These are phyloP conservation scores for Pantherophis alleghaniensis DNA, from an alignment of 2,797 vertebrate genomes.

Conservation along the genomic window DNA sequence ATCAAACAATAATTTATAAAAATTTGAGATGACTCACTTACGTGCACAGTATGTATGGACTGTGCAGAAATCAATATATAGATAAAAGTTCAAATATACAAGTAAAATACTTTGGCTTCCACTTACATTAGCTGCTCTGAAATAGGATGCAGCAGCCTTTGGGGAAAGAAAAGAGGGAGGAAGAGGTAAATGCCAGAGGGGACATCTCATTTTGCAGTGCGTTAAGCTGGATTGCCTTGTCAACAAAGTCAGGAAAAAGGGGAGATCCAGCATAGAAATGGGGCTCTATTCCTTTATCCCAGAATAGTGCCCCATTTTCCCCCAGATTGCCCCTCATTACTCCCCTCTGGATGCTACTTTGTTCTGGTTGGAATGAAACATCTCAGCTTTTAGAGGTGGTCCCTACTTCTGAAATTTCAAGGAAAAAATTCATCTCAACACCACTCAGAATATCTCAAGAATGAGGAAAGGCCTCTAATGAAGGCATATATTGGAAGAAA, in stretches of 20 bases:
- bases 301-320: neutral
- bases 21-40: neutral
- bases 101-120: neutral
- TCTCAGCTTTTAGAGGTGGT: constrained; percentile 47
- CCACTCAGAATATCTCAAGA: constrained; percentile 57
- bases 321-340: neutral
- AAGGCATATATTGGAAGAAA: neutral
- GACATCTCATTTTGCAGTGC: neutral
- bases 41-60: neutral
- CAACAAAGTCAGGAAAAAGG: neutral
- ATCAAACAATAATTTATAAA: neutral
- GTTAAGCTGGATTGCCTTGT: neutral
- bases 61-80: neutral
- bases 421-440: constrained; percentile 57
- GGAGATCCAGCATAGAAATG: neutral
- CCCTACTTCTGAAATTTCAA: constrained; percentile 45
- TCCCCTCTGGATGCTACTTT: neutral
- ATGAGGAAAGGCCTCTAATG: constrained; percentile 47
- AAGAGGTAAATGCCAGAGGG: neutral
- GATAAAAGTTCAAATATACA: neutral
- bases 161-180: neutral
- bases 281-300: neutral
- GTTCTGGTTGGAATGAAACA: constrained; percentile 37
- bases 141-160: neutral
- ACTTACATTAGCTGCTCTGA: neutral